Conservation (phyloP, 2,888 invertebrate genomes). For the Tetheella fluctuosa region DNA sequence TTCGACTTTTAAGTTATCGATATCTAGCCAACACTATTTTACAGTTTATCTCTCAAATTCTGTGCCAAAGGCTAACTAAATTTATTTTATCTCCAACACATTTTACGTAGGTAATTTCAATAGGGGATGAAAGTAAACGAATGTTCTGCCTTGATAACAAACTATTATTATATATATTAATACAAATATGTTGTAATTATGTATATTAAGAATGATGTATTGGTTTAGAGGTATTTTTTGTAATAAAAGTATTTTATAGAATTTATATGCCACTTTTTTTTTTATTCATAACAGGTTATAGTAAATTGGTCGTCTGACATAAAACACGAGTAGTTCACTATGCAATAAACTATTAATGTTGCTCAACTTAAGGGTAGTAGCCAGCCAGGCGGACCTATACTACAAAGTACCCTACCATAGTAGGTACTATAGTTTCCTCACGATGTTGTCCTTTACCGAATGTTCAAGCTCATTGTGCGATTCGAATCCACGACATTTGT, state of each 20-base stretch:
- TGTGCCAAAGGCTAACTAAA: neutral
- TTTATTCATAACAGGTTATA: constrained; percentile 13
- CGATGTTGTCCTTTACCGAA: no score
- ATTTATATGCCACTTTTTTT: constrained; percentile 31
- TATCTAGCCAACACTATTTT: neutral
- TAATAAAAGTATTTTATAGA: constrained; percentile 64
- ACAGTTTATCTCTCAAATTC: neutral
- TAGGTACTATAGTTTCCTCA: no score
- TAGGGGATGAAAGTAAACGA: constrained; percentile 10
- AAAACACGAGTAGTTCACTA: no score
- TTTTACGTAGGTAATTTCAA: neutral
- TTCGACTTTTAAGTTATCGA: neutral
- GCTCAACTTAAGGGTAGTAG: no score
- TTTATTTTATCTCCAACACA: neutral
- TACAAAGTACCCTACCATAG: no score
- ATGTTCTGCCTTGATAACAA: constrained; percentile 21
- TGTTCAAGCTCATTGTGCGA: no score
- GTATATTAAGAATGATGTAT: constrained; percentile 20
- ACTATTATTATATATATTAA: constrained; percentile 4
- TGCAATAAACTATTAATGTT: no score
- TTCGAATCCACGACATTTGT: no score
- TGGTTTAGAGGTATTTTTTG: constrained; percentile 55
- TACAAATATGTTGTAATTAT: constrained; percentile 20
- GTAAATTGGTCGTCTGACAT: no score
- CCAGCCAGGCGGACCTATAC: no score